Base-by-base conservation (phyloP, 2,113 vertebrate species). In the Toxotes jaculatrix region DNA sequence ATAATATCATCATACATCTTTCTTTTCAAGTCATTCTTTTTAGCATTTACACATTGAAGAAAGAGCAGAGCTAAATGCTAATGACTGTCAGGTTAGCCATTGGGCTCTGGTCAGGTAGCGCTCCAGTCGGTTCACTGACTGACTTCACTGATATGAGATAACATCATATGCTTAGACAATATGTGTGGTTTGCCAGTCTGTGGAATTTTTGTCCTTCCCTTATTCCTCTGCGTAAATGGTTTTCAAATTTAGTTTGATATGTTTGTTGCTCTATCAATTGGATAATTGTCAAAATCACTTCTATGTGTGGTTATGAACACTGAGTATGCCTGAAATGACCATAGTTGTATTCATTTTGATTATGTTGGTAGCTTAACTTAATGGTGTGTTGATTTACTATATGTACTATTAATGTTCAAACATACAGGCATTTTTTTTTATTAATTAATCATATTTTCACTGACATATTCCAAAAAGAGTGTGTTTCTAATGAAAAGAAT, bases 1-100 rank as follows among this genome's bases (percentile, higher is more conserved):
- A 61, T 77, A 72, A 65, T 62, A 59, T 59, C 42, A 60, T 66
- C 27, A 67, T 63, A 14, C 53, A 65, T 70, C 47, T 62, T 56
- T 66, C 47, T 74, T 62, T 45, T 45, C 36, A 72, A 62, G 34
- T 34, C 31, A 36, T 74, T 64, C 10, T 1, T 65, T 70, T 74
- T 2, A 60, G 31, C 47, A 11, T 53, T 40, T 27, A 55, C 23
- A 67, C 40, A 38, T 8, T 34, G 49, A 74, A 23, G 5, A 57
- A 62, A 45, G n/a, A 74, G 40, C 60, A 14, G 62, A 60, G 43
- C 40, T 23, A 60, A 75, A 75, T 68, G 66, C 1, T 31, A 14
- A 68, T 38, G 42, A 49, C 27, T 67, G 38, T 63, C 23, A 43
- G 47, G 23, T 60, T 49, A 42, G 62, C 68, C 21, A 40, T 62